Evolutionary conservation across 2,888 invertebrate genomes (phyloP).

Genomic region (Tenthredo notha): DNA sequence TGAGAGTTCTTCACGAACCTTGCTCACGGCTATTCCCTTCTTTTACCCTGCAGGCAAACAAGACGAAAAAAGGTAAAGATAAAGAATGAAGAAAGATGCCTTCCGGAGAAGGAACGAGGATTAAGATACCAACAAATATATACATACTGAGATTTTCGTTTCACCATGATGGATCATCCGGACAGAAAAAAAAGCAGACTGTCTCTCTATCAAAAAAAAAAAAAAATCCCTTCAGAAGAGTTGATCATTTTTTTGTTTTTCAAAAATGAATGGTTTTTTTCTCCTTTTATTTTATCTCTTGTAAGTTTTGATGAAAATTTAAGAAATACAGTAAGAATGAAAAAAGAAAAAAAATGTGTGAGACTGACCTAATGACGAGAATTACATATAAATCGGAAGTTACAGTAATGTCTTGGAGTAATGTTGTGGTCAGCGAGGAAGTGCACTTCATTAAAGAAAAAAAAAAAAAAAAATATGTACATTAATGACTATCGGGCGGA

Average conservation of each 20-base stretch:
- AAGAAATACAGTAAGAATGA: no score
- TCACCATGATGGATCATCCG: slow-evolving; percentile 66
- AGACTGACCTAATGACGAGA: slow-evolving; percentile 29
- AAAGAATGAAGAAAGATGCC: slow-evolving; percentile 43
- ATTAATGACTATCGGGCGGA: slow-evolving; percentile 72
- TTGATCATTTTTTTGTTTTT: no score
- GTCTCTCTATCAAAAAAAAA: no score
- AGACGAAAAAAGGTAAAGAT: slow-evolving; percentile 11
- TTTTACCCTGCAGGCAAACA: background rate
- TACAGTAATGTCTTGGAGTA: no score
- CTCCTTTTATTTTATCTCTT: no score
- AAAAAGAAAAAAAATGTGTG: background rate
- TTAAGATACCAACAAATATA: slow-evolving; percentile 66
- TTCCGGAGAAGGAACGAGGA: slow-evolving; percentile 55
- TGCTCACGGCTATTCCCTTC: background rate
- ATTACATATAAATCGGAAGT: slow-evolving; percentile 20
- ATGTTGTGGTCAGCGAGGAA: slow-evolving; percentile 31
- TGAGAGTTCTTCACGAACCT: slow-evolving; percentile 48
- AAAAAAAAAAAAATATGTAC: background rate
- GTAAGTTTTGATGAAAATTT: background rate
- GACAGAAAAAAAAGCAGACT: background rate
- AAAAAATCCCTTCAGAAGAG: background rate
- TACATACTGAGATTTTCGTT: slow-evolving; percentile 69
- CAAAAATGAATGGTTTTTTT: no score
- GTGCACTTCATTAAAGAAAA: slow-evolving; percentile 10